These are phyloP conservation scores for Physella acuta DNA, from an alignment of 1,140 invertebrate species.

Conservation along the genomic window DNA sequence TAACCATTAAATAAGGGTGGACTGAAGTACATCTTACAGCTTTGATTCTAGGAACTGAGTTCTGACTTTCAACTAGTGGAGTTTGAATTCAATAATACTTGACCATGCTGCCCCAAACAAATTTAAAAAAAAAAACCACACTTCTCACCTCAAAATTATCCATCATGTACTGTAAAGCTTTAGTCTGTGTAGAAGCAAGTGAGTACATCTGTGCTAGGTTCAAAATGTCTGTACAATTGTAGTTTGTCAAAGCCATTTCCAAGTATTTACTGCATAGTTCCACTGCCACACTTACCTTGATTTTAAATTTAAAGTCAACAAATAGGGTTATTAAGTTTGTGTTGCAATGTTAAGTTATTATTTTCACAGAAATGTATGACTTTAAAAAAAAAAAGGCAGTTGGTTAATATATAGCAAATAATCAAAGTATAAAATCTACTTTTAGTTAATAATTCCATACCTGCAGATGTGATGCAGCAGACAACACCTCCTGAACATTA, in stretches of 20 bases:
- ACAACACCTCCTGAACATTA: slow-evolving; percentile 56
- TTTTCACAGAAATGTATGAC: neutral
- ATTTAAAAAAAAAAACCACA: neutral
- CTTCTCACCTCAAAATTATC: slow-evolving; percentile 49
- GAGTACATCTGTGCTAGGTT: slow-evolving; percentile 56
- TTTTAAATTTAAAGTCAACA: too few relatives aligned
- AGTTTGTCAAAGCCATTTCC: slow-evolving; percentile 46
- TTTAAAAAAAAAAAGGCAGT: neutral
- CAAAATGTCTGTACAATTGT: slow-evolving; percentile 57
- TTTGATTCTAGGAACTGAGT: neutral
- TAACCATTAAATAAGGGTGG: too few relatives aligned
- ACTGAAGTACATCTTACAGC: too few relatives aligned
- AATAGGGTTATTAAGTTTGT: neutral
- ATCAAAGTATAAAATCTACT: neutral
- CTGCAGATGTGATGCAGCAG: slow-evolving; percentile 57
- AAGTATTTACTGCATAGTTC: slow-evolving; percentile 56
- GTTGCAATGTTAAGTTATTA: neutral
- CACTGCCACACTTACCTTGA: slow-evolving; percentile 50
- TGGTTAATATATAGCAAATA: too few relatives aligned
- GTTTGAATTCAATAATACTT: neutral
- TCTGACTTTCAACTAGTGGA: neutral
- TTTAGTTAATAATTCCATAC: neutral
- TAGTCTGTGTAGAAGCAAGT: slow-evolving; percentile 34
- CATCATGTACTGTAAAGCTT: slow-evolving; percentile 47
- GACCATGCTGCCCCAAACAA: neutral